A percentile compares a stretch with the other conserved stretches of the same genome.
phyloP scores from a whole-genome alignment of 2,797 vertebrate genomes.

The Rhinogobio ventralis region DNA sequence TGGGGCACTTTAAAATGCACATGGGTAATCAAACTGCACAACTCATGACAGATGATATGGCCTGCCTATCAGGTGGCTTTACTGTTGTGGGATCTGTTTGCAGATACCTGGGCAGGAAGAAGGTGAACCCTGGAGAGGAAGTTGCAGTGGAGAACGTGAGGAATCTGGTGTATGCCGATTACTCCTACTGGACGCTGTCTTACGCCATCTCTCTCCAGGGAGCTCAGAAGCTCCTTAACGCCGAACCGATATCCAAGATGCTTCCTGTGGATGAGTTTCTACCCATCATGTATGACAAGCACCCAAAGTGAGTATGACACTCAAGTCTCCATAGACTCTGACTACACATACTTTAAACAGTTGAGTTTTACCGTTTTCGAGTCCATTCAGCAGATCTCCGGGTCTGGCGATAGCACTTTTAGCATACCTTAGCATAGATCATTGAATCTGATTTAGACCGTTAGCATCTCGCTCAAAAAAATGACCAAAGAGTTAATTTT shows the following conservation, averaged over 20 bases:
- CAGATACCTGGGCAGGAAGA: conserved; percentile 96
- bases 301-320: conserved; percentile 86
- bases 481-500: no score
- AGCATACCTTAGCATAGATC: no score
- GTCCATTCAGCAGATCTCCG: no score
- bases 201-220: conserved; percentile 88
- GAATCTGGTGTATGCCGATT: conserved; percentile 86
- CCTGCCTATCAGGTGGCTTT: neutral
- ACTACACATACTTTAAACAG: neutral
- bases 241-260: conserved; percentile 91
- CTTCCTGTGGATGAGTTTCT: conserved; percentile 96
- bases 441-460: no score
- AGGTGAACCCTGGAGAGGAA: conserved; percentile 88
- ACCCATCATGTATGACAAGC: conserved; percentile 97
- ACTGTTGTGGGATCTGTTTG: neutral
- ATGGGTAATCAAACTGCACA: neutral
- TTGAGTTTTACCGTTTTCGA: no score
- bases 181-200: conserved; percentile 96
- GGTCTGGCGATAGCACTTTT: no score
- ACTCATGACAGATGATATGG: conserved; percentile 14
- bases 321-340: neutral
- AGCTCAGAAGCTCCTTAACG: conserved; percentile 90
- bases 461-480: no score
- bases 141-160: conserved; percentile 79
- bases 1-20: neutral